Evolutionary conservation across 2,888 invertebrate species (phyloP).

Genomic region (Patella ulyssiponensis): DNA sequence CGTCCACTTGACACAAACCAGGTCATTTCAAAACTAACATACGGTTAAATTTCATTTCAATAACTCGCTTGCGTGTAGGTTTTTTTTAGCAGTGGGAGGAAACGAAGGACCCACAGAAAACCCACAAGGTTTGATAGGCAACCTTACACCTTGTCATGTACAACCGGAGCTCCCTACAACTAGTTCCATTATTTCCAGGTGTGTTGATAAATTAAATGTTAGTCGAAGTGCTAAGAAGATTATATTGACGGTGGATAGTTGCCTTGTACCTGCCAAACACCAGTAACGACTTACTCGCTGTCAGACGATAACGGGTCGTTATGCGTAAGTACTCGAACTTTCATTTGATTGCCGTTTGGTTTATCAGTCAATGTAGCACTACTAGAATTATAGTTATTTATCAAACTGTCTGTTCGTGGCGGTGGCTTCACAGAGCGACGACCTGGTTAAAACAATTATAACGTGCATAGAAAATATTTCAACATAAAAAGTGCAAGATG

Average conservation of each 20-base stretch:
- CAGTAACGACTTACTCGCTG: constrained; percentile 45
- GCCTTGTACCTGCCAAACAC: neutral
- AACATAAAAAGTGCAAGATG: neutral
- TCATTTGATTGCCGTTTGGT: constrained; percentile 38
- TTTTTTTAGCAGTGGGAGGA: too few relatives aligned
- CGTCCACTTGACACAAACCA: too few relatives aligned
- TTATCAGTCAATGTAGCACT: constrained; percentile 19
- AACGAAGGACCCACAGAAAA: too few relatives aligned
- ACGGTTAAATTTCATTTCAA: too few relatives aligned
- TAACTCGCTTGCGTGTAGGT: too few relatives aligned
- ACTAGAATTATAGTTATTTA: constrained; percentile 47
- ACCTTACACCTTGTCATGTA: too few relatives aligned
- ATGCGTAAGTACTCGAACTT: constrained; percentile 67
- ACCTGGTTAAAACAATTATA: constrained; percentile 20
- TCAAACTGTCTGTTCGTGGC: constrained; percentile 63
- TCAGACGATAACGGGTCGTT: constrained; percentile 68
- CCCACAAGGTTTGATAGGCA: too few relatives aligned
- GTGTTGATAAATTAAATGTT: too few relatives aligned
- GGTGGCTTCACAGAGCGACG: constrained; percentile 47
- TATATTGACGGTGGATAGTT: neutral
- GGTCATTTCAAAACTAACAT: too few relatives aligned
- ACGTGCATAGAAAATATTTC: neutral
- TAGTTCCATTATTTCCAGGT: too few relatives aligned
- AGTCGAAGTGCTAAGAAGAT: too few relatives aligned
- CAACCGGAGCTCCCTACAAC: too few relatives aligned